These are phyloP conservation scores for Maniola jurtina DNA, from an alignment of 1,140 invertebrate species.

Conservation along the genomic window DNA sequence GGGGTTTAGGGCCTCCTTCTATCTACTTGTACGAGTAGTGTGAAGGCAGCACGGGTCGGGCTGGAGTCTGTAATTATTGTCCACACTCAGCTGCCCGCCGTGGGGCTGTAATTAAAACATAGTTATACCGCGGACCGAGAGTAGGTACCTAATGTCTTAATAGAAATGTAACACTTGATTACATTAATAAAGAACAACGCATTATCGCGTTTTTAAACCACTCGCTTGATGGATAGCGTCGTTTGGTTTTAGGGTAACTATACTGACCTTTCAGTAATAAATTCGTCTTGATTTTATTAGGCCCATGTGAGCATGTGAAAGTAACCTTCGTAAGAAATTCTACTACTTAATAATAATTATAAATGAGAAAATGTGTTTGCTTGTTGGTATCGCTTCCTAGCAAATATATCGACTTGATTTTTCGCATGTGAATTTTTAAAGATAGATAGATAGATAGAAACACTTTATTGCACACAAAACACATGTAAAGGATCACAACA, in stretches of 20 bases:
- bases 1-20: too few relatives aligned
- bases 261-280: background rate
- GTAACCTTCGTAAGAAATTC: too few relatives aligned
- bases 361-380: too few relatives aligned
- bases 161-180: slow-evolving; percentile 72
- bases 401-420: too few relatives aligned
- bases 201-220: slow-evolving; percentile 54
- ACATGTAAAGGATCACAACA: too few relatives aligned
- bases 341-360: too few relatives aligned
- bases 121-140: slow-evolving; percentile 63
- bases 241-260: slow-evolving; percentile 31
- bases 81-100: slow-evolving; percentile 58
- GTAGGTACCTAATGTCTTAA: slow-evolving; percentile 56
- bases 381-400: too few relatives aligned
- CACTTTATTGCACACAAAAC: too few relatives aligned
- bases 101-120: slow-evolving; percentile 70
- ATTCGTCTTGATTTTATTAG: too few relatives aligned
- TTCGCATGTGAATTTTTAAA: too few relatives aligned
- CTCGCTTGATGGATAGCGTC: slow-evolving; percentile 53
- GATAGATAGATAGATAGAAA: too few relatives aligned
- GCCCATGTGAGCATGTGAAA: too few relatives aligned
- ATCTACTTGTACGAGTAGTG: background rate
- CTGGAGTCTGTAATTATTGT: slow-evolving; percentile 63
- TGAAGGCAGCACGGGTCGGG: slow-evolving; percentile 45
- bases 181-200: slow-evolving; percentile 53